phyloP scores from a whole-genome alignment of 2,797 vertebrate species.

The Microchirus variegatus region DNA sequence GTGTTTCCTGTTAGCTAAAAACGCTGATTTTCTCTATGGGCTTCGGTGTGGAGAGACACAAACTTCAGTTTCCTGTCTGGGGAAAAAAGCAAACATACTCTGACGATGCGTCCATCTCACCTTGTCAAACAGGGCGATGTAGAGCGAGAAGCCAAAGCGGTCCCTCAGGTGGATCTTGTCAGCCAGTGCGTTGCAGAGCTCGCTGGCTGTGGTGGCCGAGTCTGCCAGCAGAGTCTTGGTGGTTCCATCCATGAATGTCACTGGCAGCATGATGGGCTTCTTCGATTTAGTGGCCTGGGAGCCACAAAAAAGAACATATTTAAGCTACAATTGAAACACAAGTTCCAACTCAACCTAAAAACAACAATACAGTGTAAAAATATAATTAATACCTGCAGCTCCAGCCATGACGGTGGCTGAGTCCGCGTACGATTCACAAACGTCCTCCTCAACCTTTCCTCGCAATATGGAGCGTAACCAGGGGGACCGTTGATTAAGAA shows the following conservation, averaged over 20 bases:
- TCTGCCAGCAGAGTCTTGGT: constrained; percentile 95
- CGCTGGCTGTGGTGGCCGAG: constrained; percentile 93
- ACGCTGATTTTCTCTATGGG: no score
- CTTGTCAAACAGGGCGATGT: constrained; percentile 98
- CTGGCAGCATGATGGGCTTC: constrained; percentile 96
- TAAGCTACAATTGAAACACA: not conserved
- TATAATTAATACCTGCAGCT: constrained; percentile 87
- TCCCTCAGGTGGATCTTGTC: constrained; percentile 94
- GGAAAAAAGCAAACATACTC: no score
- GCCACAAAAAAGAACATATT: not conserved
- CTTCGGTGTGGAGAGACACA: no score
- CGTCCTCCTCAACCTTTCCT: constrained; percentile 91
- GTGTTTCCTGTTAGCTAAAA: no score
- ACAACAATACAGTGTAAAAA: no score
- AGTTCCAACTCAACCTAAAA: no score
- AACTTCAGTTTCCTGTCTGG: no score
- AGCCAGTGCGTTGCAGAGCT: constrained; percentile 91
- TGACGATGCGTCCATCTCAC: constrained; percentile 65
- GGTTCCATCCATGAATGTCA: constrained; percentile 98
- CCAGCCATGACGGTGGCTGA: constrained; percentile 96
- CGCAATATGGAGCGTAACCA: constrained; percentile 94
- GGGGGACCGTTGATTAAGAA: constrained; percentile 92
- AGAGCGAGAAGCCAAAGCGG: constrained; percentile 95
- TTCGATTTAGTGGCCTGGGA: constrained; percentile 96
- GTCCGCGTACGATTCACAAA: constrained; percentile 93